Evolutionary conservation across 2,888 invertebrate species (phyloP), one percentile per base, ranked within the genome.

Genomic region (Acronicta alni): DNA sequence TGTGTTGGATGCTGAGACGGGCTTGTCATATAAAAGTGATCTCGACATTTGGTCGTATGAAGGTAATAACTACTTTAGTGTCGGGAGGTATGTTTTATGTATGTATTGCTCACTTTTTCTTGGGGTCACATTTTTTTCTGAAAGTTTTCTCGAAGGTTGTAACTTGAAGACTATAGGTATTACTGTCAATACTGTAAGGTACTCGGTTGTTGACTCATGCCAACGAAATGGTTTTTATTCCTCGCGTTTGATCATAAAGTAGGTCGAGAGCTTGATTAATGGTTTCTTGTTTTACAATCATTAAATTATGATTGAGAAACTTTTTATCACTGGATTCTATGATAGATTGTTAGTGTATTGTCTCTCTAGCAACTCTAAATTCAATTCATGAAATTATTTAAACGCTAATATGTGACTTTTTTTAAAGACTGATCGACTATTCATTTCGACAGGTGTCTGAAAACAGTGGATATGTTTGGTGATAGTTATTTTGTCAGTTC

Each of bases 11-110:
- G 47, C 37, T 45, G 30, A 48, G 46, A 42, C 15, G 39, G 44
- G 39, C 51, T 18, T 42, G 48, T 41, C 43, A 43, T 38, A 15
- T 32, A 39, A 15, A 57, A 56, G 47, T 47, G 62, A 58, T 55
- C 54, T 54, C 49, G 61, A 58, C 37, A 48, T 72, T 58, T 53
- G 61, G 26, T 72, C 48, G 53, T 43, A 35, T 46, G 39, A 43
- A 57, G 61, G 72, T 56, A 72, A 67, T 72, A 66, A 71, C 67
- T 66, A 41, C 35, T 61, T 57, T 47, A 57, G 54, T 53, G 55
- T 49, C 43, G 37, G 52, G 41, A 67, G 60, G 37, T 67, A 70
- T 65, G 51, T 75, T 67, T 67, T 67, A 58, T 61, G 55, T 43
- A 56, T 54, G 57, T 43, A 49, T 61, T 42, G 57, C 54, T 45